These are phyloP conservation scores for Melinaea menophilus DNA, from an alignment of 2,888 invertebrate species.

Conservation along the genomic window DNA sequence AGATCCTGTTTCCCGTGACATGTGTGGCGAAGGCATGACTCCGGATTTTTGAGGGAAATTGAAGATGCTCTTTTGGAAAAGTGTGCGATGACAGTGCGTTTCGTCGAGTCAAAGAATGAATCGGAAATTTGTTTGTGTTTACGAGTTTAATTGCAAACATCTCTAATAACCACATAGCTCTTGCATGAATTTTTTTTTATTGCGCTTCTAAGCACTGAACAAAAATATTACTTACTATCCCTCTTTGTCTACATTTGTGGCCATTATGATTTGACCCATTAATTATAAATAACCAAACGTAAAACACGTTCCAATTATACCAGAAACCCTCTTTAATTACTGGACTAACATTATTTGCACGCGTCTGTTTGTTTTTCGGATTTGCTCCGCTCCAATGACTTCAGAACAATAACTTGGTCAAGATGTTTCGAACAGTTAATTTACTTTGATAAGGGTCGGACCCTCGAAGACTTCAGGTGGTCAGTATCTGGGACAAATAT, in stretches of 20 bases:
- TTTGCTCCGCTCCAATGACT: constrained; percentile 50
- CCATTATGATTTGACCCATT: not conserved
- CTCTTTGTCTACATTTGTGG: too few relatives aligned
- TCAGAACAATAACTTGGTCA: constrained; percentile 71
- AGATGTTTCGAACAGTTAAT: constrained; percentile 75
- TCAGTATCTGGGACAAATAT: constrained; percentile 60
- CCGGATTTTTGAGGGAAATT: constrained; percentile 64
- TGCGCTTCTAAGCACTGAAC: not conserved
- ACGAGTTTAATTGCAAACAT: not conserved
- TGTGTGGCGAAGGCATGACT: constrained; percentile 69
- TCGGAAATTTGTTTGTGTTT: constrained; percentile 34
- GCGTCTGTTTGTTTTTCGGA: constrained; percentile 60
- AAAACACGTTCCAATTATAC: constrained; percentile 12
- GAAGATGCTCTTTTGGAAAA: constrained; percentile 60
- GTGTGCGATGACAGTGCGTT: constrained; percentile 64
- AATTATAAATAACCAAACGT: not conserved
- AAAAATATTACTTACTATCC: not conserved
- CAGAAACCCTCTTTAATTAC: constrained; percentile 44
- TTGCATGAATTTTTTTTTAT: too few relatives aligned
- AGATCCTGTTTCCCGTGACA: constrained; percentile 58
- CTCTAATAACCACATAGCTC: not conserved
- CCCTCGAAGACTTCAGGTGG: constrained; percentile 65
- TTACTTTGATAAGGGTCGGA: constrained; percentile 73
- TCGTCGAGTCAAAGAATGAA: constrained; percentile 46
- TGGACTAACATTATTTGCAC: constrained; percentile 57